Base-by-base conservation (phyloP, 1,140 invertebrate genomes). In the Carposina sasakii region DNA sequence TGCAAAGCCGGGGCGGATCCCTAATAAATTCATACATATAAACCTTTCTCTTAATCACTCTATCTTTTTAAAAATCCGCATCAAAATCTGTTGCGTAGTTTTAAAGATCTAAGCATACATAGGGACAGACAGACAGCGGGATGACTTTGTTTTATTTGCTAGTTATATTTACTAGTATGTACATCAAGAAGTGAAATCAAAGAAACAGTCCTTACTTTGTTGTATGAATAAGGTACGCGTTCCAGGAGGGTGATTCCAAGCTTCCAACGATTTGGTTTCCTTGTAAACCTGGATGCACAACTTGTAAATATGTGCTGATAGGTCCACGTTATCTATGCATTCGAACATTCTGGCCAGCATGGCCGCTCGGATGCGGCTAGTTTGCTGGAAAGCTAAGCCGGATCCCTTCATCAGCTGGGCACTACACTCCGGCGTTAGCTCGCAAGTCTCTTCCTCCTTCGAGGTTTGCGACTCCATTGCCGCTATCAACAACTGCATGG, bases 231-330 rank as follows among this genome's bases (percentile, higher is more conserved):
- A 41, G 13, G 79, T 81, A 49, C 48, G 72, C 2, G 76, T 81
- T 12, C 79, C 79, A 45, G 77, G 51, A 0, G 77, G 79, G 44
- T 81, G 68, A 39, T 81, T 58, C 79, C 79, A 83, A 10, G 69
- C 67, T 48, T 83, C 79, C 4, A 83, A 45, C 1, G 79, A 81
- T 33, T 81, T 83, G 0, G 77, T 57, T 56, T 83, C 79, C 48
- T 83, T 83, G 30, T 83, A 81, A 20, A 81, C 68, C 50, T 83
- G 76, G 34, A 81, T 83, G 42, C 79, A 83, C 1, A 81, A 55
- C 48, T 81, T 81, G 49, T 81, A 83, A 33, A 83, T 79, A 15
- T 75, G 64, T 6, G 79, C 79, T 1, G 63, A 54, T 0, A 79
- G 39, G 40, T 83, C 79, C 2, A 76, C 48, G 13, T 67, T 66